Evolutionary conservation across 2,113 vertebrate genomes (phyloP), one percentile per base, ranked within the genome.

Genomic region (Odocoileus hemionus): DNA sequence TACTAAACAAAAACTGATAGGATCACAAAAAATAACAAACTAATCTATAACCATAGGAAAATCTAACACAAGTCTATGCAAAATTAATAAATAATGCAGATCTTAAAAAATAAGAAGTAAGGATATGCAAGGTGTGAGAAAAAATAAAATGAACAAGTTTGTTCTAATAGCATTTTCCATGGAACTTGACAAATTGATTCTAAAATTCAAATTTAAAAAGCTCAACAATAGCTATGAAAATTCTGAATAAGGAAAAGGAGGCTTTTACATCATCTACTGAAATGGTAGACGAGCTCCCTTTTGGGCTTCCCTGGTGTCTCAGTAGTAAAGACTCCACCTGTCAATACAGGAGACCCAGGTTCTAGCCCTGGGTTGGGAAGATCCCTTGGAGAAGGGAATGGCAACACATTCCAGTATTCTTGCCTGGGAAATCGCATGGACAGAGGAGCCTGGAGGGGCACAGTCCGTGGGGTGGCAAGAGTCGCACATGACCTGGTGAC

Each of bases 401-500:
- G n/a, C 64, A 70, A 36, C 64, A 70, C 64, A 36, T 36, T 70
- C 19, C 64, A 70, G 64, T 11, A 70, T 10, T 70, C 64, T 70
- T 21, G 9, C 17, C n/a, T 70, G 64, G 9, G 64, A 70, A 70
- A 36, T 70, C 5, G 10, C n/a, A 70, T 70, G 67, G 67, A 6
- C 36, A 39, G 67, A 70, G n/a, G n/a, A 70, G 19, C n/a, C n/a
- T 70, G 19, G n/a, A 70, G 5, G 67, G 19, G 36, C 12, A 70
- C n/a, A 70, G 19, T 70, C 67, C 10, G 0, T 12, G 67, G n/a
- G 10, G 67, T 70, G 10, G 2, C n/a, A 39, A 12, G n/a, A 39
- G n/a, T 12, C 5, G 0, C 19, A 39, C 5, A 12, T 1, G 19
- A 39, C n/a, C 19, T 23, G 6, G 67, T 70, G n/a, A 70, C 17